Base-by-base conservation (phyloP, 2,888 invertebrate genomes). In the Leucophenga maculata region DNA sequence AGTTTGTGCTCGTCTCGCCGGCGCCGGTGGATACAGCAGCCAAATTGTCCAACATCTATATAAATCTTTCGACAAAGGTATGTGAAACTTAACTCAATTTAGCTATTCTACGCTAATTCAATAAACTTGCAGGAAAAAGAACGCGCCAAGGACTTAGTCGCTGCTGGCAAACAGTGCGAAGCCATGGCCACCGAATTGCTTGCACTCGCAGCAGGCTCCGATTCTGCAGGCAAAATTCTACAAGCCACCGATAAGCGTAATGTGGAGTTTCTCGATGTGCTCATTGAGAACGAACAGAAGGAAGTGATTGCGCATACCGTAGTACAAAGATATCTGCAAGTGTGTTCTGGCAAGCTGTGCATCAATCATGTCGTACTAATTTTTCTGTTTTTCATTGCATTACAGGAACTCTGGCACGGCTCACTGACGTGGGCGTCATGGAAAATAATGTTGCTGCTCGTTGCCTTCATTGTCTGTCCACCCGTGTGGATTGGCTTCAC, bases 11-110 rank as follows among this genome's bases (percentile, higher is more conserved):
- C 71, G 96, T 98, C n/a, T 98, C 98, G 0, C 97, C 98, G n/a
- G 99, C 99, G 3, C 99, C 99, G 0, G 98, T 99, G 32, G 99
- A 99, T 87, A 97, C 98, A 14, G 99, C 99, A 20, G 98, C 98
- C 69, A 99, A 99, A 89, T 90, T 99, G 76, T 98, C 98, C 0
- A 96, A 96, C 86, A 96, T 97, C 81, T 94, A 96, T 83, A 94
- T 96, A 72, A 93, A 91, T 75, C 90, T 98, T 76, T 97, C 97
- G 13, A 94, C 94, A 75, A 97, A 97, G 90, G 93, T 92, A 87
- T 77, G 78, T 46, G n/a, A n/a, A n/a, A n/a, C n/a, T n/a, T n/a
- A n/a, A n/a, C n/a, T n/a, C n/a, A n/a, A n/a, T n/a, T n/a, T n/a
- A n/a, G n/a, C n/a, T 8, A 16, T 26, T 48, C 46, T 60, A 9